These are phyloP conservation scores for Axis porcinus DNA, from an alignment of 2,113 vertebrate genomes.

Conservation along the genomic window DNA sequence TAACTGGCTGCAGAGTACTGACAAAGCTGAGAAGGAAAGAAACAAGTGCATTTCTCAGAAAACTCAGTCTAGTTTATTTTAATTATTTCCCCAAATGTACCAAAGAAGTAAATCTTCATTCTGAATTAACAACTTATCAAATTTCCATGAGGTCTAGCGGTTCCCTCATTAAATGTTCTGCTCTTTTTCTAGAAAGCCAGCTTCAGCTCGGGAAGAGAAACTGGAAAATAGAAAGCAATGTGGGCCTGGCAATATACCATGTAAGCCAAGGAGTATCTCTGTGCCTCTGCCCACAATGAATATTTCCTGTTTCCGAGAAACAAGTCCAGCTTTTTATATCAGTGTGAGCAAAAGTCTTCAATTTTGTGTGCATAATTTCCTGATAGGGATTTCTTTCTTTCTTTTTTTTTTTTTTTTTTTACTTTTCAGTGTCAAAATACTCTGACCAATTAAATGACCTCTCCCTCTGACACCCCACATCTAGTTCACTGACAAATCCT, in stretches of 20 bases:
- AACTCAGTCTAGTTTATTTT: not conserved
- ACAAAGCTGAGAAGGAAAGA: not conserved
- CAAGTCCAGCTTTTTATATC: not conserved
- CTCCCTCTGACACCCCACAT: not conserved
- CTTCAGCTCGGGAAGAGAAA: not conserved
- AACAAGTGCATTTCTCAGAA: not conserved
- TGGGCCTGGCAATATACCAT: conserved; percentile 45
- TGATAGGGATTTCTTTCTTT: not conserved
- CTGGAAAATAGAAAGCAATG: conserved; percentile 39
- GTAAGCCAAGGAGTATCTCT: not conserved
- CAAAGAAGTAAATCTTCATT: not conserved
- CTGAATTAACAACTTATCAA: not conserved
- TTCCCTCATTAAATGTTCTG: not conserved
- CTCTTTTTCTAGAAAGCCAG: conserved; percentile 42
- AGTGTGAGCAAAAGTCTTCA: not conserved
- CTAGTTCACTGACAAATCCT: not conserved
- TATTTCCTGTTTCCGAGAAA: not conserved
- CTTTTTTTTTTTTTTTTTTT: not conserved
- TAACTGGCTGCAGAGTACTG: not conserved
- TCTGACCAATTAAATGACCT: not conserved
- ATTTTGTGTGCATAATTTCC: conserved; percentile 1
- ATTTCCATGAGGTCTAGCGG: not conserved
- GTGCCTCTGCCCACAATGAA: conserved; percentile 20
- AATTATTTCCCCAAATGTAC: not conserved
- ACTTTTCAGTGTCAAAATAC: not conserved